Evolutionary conservation across 2,113 vertebrate species (phyloP).

Genomic region (Gambusia affinis): DNA sequence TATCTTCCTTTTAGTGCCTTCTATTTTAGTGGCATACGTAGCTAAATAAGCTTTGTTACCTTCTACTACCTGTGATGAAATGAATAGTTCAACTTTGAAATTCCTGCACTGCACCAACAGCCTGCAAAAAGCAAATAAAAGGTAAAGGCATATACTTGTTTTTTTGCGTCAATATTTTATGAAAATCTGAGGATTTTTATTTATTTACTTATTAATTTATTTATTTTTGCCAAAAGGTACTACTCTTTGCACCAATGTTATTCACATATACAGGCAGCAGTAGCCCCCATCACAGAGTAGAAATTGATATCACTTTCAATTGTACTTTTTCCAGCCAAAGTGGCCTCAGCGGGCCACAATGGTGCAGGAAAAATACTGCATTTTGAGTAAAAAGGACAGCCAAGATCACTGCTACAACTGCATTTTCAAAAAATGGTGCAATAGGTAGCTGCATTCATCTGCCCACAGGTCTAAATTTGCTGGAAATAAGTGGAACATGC

Average conservation of each 20-base stretch:
- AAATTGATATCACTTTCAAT: constrained; percentile 16
- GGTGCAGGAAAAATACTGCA: constrained; percentile 8
- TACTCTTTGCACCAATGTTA: background rate
- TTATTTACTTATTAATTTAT: too few relatives aligned
- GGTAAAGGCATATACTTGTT: too few relatives aligned
- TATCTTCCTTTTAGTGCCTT: background rate
- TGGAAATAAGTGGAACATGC: constrained; percentile 25
- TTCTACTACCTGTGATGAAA: background rate
- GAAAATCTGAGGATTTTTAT: background rate
- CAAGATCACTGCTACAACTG: constrained; percentile 18
- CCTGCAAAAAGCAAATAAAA: too few relatives aligned
- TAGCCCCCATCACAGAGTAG: constrained; percentile 25
- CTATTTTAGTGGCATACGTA: background rate
- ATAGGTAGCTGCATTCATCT: constrained; percentile 2
- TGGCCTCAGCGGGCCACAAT: constrained; percentile 23
- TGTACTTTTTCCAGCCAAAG: constrained; percentile 20
- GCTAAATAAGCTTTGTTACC: background rate
- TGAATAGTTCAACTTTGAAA: background rate
- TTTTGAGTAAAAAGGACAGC: constrained; percentile 26
- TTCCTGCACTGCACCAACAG: background rate
- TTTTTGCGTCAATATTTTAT: background rate
- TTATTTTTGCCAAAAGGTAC: background rate
- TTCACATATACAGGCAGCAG: background rate
- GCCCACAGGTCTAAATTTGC: constrained; percentile 22
- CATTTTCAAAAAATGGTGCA: constrained; percentile 12